Percentiles rank a stretch among this genome's conserved stretches.
Conservation (phyloP, 2,888 invertebrate genomes). For the Volucella zonaria region DNA sequence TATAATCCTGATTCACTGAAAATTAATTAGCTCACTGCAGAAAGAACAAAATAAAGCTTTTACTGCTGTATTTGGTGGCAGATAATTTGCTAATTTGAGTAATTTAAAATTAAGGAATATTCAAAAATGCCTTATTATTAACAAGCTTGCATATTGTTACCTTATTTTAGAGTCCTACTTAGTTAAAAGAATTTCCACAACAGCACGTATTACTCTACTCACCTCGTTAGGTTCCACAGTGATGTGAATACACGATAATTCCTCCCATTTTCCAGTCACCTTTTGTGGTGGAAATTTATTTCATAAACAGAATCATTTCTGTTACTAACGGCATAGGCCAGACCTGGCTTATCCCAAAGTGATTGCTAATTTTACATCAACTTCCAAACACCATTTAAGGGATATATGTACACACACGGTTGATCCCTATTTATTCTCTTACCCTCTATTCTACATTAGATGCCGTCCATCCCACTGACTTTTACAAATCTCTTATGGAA, state of each 20-base stretch:
- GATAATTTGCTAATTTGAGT: too few relatives aligned
- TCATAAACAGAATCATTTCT: conserved; percentile 31
- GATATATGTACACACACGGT: conserved; percentile 17
- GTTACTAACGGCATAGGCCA: conserved; percentile 44
- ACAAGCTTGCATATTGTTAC: too few relatives aligned
- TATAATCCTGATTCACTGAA: too few relatives aligned
- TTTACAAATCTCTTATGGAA: conserved; percentile 55
- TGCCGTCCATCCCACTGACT: conserved; percentile 32
- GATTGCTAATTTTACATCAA: conserved; percentile 72
- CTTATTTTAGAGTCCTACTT: too few relatives aligned
- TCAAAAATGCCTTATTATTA: too few relatives aligned
- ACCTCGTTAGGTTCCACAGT: neutral
- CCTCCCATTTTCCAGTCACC: neutral
- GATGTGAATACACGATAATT: neutral
- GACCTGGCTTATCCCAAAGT: conserved; percentile 68
- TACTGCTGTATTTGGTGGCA: too few relatives aligned
- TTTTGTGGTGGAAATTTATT: conserved; percentile 7
- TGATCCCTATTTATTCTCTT: conserved; percentile 64
- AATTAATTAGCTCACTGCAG: too few relatives aligned
- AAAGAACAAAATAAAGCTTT: too few relatives aligned
- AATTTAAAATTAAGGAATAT: too few relatives aligned
- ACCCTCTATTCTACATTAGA: conserved; percentile 16
- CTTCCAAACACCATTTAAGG: conserved; percentile 59
- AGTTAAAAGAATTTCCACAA: too few relatives aligned
- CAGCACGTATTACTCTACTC: neutral